Conservation (phyloP, 2,888 invertebrate species). For the Phorcus lineatus region DNA sequence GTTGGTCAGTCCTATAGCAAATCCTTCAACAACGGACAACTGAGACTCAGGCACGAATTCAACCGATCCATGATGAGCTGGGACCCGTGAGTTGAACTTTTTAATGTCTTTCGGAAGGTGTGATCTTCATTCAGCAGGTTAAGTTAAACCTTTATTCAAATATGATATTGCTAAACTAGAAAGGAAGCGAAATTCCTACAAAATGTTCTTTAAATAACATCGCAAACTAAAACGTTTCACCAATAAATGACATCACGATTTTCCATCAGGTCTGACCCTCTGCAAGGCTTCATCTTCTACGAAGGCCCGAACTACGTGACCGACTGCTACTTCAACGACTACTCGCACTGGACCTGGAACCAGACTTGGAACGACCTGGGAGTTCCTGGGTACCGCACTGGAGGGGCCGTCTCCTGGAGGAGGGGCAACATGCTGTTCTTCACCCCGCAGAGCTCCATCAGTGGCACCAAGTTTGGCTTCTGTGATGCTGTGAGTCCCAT, state of each 20-base stretch:
- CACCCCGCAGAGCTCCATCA: conserved; percentile 19
- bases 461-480: conserved; percentile 31
- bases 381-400: conserved; percentile 5
- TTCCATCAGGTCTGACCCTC: conserved; percentile 16
- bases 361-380: background rate
- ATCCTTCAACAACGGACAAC: background rate
- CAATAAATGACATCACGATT: background rate
- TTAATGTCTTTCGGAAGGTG: background rate
- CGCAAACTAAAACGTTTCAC: no score
- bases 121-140: background rate
- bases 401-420: conserved; percentile 33
- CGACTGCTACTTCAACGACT: conserved; percentile 35
- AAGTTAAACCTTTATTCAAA: no score
- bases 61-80: background rate
- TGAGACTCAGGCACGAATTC: background rate
- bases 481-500: conserved; percentile 33
- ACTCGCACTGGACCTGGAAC: conserved; percentile 22
- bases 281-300: conserved; percentile 33
- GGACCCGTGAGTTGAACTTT: conserved; percentile 9
- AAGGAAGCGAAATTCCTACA: no score
- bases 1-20: background rate
- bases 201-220: no score
- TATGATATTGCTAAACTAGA: no score
- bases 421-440: conserved; percentile 27
- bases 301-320: conserved; percentile 36